Conservation (phyloP, 2,888 invertebrate species). For the Ormyrus nitidulus region DNA sequence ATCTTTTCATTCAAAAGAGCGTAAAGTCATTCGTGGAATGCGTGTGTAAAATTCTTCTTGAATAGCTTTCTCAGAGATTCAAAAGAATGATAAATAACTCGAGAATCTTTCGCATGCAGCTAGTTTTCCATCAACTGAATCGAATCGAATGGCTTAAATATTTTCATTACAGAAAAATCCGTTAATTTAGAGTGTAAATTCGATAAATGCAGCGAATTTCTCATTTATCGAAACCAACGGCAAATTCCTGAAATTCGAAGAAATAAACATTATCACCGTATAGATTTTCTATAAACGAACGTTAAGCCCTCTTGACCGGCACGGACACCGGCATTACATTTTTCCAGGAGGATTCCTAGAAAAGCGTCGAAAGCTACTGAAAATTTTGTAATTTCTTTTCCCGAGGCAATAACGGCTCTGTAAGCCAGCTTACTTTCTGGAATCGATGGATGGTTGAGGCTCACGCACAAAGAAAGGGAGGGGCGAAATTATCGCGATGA, state of each 20-base stretch:
- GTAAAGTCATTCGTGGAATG: background rate
- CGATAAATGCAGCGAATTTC: too few relatives aligned
- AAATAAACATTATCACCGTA: too few relatives aligned
- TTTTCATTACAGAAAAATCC: too few relatives aligned
- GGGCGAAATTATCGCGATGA: conserved; percentile 24
- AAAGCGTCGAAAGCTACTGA: background rate
- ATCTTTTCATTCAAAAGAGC: too few relatives aligned
- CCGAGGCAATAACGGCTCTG: background rate
- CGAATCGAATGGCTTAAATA: too few relatives aligned
- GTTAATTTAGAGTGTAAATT: too few relatives aligned
- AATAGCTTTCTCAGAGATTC: background rate
- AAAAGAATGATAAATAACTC: too few relatives aligned
- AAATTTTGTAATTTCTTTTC: conserved; percentile 8
- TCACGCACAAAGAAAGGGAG: background rate
- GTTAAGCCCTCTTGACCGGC: too few relatives aligned
- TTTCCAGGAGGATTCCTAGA: background rate
- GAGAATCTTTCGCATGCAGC: background rate
- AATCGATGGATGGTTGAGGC: background rate
- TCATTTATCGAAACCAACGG: too few relatives aligned
- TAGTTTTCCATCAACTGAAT: background rate
- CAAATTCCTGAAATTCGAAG: too few relatives aligned
- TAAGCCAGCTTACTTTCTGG: background rate
- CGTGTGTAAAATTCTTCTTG: background rate
- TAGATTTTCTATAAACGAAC: too few relatives aligned
- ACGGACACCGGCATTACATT: background rate